Evolutionary conservation across 2,888 invertebrate species (phyloP).

Genomic region (Mystacides longicornis): DNA sequence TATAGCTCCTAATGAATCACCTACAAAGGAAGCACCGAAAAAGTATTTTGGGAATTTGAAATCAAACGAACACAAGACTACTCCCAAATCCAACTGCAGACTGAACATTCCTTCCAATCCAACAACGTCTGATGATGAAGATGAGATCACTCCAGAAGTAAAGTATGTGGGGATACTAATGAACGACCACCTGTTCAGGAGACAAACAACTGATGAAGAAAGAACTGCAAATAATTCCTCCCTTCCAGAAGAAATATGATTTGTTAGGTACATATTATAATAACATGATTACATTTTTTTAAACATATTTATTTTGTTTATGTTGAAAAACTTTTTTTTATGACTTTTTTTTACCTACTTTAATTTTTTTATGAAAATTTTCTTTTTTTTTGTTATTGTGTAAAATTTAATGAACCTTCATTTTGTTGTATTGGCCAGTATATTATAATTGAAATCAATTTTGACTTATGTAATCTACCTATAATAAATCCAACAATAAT

Average conservation of each 20-base stretch:
- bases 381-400: neutral
- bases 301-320: too few relatives aligned
- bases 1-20: neutral
- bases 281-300: too few relatives aligned
- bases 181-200: constrained; percentile 19
- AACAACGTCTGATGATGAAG: constrained; percentile 16
- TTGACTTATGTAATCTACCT: too few relatives aligned
- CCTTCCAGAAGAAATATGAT: neutral
- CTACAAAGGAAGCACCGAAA: neutral
- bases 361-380: neutral
- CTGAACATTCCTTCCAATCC: constrained; percentile 14
- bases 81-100: constrained; percentile 10
- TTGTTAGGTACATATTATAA: too few relatives aligned
- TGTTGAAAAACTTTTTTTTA: neutral
- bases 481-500: too few relatives aligned
- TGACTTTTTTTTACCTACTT: neutral
- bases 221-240: neutral
- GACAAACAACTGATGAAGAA: neutral
- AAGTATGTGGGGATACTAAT: constrained; percentile 17
- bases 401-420: neutral
- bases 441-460: too few relatives aligned
- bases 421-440: too few relatives aligned
- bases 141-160: constrained; percentile 23
- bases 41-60: neutral
- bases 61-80: neutral